These are phyloP conservation scores for Antennarius maculatus DNA, from an alignment of 2,797 vertebrate species.

Conservation along the genomic window DNA sequence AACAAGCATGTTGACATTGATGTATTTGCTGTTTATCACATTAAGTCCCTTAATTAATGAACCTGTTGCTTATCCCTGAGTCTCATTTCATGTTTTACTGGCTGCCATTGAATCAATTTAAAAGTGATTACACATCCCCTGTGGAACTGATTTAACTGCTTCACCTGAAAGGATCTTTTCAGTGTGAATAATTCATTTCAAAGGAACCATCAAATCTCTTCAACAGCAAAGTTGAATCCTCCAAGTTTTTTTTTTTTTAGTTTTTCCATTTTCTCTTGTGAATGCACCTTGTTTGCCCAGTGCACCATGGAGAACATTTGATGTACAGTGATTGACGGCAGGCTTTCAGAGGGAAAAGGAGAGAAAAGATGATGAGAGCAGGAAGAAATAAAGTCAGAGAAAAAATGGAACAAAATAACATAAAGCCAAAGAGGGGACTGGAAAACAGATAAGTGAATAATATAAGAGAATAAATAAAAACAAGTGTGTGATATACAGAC, in stretches of 20 bases:
- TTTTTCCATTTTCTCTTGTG: not conserved
- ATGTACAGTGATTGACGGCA: not conserved
- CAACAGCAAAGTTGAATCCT: not conserved
- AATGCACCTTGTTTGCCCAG: not conserved
- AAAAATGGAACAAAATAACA: slow-evolving; percentile 9
- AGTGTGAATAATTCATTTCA: no score
- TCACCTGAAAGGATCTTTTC: not conserved
- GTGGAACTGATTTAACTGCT: not conserved
- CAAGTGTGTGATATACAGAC: not conserved
- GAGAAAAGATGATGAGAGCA: not conserved
- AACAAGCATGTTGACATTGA: not conserved
- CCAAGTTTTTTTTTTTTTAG: not conserved
- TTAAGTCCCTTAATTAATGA: slow-evolving; percentile 16
- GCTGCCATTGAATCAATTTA: slow-evolving; percentile 7
- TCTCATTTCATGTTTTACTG: slow-evolving; percentile 2
- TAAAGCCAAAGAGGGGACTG: slow-evolving; percentile 6
- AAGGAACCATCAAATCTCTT: not conserved
- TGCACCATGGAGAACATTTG: not conserved
- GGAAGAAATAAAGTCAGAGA: not conserved
- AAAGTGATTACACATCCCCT: slow-evolving; percentile 8
- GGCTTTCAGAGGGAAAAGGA: not conserved
- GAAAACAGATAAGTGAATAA: slow-evolving; percentile 14
- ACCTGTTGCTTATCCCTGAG: slow-evolving; percentile 3
- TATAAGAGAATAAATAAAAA: not conserved
- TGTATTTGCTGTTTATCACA: slow-evolving; percentile 10